Conservation (phyloP, 2,888 invertebrate species). For the Coecobrya sp. region DNA sequence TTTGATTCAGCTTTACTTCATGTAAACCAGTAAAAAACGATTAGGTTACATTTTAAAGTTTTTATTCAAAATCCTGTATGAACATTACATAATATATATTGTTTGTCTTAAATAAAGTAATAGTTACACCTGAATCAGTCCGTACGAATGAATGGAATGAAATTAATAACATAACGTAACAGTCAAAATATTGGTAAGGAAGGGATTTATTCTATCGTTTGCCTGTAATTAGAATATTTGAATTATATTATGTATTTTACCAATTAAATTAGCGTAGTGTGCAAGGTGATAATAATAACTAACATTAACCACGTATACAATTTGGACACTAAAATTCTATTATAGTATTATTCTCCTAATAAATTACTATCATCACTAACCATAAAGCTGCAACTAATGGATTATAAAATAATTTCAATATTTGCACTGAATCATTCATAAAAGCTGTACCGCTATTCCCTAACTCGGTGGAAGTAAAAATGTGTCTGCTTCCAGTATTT, state of each 20-base stretch:
- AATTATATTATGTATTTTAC: no score
- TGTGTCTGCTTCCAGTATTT: conserved; percentile 69
- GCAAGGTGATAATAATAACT: no score
- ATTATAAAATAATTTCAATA: not conserved
- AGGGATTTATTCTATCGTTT: not conserved
- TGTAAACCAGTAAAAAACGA: not conserved
- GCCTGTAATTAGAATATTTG: not conserved
- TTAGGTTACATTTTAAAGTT: not conserved
- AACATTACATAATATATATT: not conserved
- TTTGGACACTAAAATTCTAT: not conserved
- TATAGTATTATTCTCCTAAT: not conserved
- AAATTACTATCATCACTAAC: not conserved
- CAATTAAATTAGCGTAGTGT: no score
- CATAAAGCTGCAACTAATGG: not conserved
- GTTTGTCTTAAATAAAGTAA: not conserved
- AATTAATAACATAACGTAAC: not conserved
- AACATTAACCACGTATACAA: no score
- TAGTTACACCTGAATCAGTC: not conserved
- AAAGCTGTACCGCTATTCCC: not conserved
- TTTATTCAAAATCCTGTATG: not conserved
- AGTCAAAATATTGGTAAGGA: not conserved
- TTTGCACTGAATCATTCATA: conserved; percentile 16
- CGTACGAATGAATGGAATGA: not conserved
- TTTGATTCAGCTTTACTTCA: no score
- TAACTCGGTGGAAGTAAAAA: conserved; percentile 66